phyloP scores from a whole-genome alignment of 1,140 invertebrate genomes.

The Drosophila sproati region DNA sequence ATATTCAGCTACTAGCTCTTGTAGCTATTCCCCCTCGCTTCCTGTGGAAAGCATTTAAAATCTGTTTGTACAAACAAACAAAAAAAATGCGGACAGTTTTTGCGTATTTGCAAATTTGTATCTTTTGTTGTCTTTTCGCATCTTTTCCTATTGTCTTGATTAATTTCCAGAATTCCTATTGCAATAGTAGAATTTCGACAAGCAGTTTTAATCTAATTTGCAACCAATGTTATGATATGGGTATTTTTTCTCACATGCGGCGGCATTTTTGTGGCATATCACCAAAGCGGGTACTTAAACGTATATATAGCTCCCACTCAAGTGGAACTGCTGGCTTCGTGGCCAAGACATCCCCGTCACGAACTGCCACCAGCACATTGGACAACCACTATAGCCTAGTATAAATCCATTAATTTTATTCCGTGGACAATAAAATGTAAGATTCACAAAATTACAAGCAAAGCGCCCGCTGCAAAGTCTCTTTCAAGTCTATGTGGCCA shows the following conservation, averaged over 20 bases:
- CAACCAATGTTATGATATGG: slow-evolving; percentile 6
- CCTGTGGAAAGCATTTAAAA: slow-evolving; percentile 46
- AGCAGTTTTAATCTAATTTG: slow-evolving; percentile 5
- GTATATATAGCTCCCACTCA: slow-evolving; percentile 35
- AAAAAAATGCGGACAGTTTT: slow-evolving; percentile 25
- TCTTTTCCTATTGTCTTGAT: slow-evolving; percentile 40
- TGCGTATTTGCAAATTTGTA: slow-evolving; percentile 8
- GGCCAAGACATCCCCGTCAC: slow-evolving; percentile 52
- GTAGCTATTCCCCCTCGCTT: slow-evolving; percentile 45
- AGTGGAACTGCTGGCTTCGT: slow-evolving; percentile 66
- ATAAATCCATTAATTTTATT: slow-evolving; percentile 83
- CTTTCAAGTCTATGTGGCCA: slow-evolving; percentile 1
- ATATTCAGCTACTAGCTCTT: slow-evolving; percentile 20
- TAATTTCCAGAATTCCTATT: slow-evolving; percentile 40
- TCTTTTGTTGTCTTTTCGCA: slow-evolving; percentile 25
- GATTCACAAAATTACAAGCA: slow-evolving; percentile 68
- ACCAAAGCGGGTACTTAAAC: slow-evolving; percentile 10
- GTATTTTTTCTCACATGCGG: slow-evolving; percentile 4
- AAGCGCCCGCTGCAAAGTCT: slow-evolving; percentile 46
- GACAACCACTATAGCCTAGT: slow-evolving; percentile 41
- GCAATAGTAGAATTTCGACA: background rate
- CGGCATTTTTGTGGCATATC: background rate
- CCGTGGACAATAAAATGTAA: slow-evolving; percentile 74
- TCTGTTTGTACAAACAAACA: slow-evolving; percentile 28
- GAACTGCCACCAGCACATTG: slow-evolving; percentile 70